Evolutionary conservation across 2,113 vertebrate genomes (phyloP), one percentile per base, ranked within the genome.

Genomic region (Dipodomys ordii): DNA sequence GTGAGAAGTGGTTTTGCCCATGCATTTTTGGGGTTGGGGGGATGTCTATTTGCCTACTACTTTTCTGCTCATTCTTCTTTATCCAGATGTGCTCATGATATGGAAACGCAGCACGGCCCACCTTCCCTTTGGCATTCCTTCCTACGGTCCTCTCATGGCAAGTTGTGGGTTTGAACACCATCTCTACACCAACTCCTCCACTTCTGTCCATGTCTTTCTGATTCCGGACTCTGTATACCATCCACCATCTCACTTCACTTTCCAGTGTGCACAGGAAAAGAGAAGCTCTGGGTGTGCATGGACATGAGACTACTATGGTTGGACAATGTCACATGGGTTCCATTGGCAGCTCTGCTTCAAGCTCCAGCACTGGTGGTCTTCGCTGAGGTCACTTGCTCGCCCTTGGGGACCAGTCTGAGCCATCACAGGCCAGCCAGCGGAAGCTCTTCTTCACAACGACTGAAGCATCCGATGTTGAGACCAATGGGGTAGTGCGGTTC

Each of bases 341-440:
- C 73, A 27, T 0, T 4, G 30, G 44, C 20, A 77, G 7, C 53
- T 28, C 32, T 60, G 35, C 49, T 81, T 62, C 69, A 49, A 62
- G 7, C 7, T 11, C 15, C 1, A 25, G 22, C 25, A 68, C 30
- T 25, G 7, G 9, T 3, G 83, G 18, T 32, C 23, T 28, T 60
- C 1, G 20, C 12, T 20, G 4, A 6, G 16, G 1, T 62, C 20
- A 0, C 2, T 0, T 2, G 5, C 12, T 27, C n/a, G 53, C 19
- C 7, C 10, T 22, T 46, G n/a, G 32, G 27, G 35, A 57, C 15
- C 27, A 73, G 6, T 27, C 6, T 68, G 15, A 74, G 32, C 83
- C 3, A 32, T 8, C 32, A 64, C 6, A 15, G 35, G 27, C 18
- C 28, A 80, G 2, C 3, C 28, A 69, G 6, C 46, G n/a, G 19